A percentile compares a stretch with the other conserved stretches of the same genome.
Evolutionary conservation across 2,888 invertebrate genomes (phyloP).

Genomic region (Phortica okadai): DNA sequence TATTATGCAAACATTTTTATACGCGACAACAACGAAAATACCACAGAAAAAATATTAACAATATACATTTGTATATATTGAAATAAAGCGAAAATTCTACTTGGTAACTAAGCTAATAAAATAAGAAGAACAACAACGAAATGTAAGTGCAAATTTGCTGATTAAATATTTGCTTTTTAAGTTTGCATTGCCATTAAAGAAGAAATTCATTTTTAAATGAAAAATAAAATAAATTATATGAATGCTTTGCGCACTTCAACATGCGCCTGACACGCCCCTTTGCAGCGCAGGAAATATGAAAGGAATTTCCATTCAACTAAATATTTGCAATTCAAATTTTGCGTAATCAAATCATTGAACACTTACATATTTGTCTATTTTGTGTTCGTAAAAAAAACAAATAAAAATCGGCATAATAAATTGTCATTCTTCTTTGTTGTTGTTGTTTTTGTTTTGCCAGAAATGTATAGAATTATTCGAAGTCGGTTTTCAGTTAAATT

Average conservation of each 20-base stretch:
- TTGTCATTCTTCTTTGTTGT: background rate
- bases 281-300: background rate
- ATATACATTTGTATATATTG: slow-evolving; percentile 45
- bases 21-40: slow-evolving; percentile 29
- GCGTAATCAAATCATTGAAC: background rate
- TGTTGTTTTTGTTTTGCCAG: slow-evolving; percentile 8
- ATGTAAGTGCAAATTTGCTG: slow-evolving; percentile 64
- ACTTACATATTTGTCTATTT: background rate
- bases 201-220: slow-evolving; percentile 44
- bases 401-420: background rate
- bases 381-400: slow-evolving; percentile 4
- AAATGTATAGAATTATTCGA: slow-evolving; percentile 12
- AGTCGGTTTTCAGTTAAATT: slow-evolving; percentile 5
- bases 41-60: slow-evolving; percentile 12
- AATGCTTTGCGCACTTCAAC: slow-evolving; percentile 44
- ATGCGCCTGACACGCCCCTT: slow-evolving; percentile 23
- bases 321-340: background rate
- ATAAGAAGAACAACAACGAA: background rate
- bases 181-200: slow-evolving; percentile 32
- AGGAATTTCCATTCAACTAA: background rate
- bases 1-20: slow-evolving; percentile 26
- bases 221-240: slow-evolving; percentile 46
- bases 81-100: slow-evolving; percentile 44
- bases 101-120: slow-evolving; percentile 19
- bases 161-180: slow-evolving; percentile 51